Conservation (phyloP, 2,113 vertebrate species). For the Gila orcuttii region DNA sequence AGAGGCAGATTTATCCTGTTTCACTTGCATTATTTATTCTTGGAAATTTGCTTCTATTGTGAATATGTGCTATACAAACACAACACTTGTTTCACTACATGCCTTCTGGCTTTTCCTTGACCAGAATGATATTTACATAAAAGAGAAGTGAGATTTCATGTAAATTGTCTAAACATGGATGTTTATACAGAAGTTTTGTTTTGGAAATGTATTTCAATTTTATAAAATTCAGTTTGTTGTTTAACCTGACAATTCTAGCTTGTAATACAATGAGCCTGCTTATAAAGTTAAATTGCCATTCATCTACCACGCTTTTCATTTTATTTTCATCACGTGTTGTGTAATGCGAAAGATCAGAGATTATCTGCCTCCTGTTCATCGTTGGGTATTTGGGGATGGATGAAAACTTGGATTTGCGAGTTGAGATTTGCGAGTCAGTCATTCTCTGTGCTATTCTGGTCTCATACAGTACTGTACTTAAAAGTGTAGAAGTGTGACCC, state of each 20-base stretch:
- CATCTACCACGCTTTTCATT: not conserved
- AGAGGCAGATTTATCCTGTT: constrained; percentile 2
- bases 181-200: not conserved
- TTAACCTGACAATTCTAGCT: not conserved
- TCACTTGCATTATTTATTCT: not conserved
- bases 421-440: not conserved
- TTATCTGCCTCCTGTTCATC: not conserved
- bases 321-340: not conserved
- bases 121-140: not conserved
- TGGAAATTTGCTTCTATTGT: not conserved
- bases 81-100: not conserved
- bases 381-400: not conserved
- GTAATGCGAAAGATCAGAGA: not conserved
- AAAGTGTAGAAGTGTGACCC: no score
- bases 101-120: not conserved
- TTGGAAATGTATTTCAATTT: not conserved
- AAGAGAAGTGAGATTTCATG: not conserved
- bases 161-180: not conserved
- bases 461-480: not conserved
- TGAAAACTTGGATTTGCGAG: not conserved
- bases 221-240: not conserved
- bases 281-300: not conserved
- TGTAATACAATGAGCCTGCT: not conserved
- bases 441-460: not conserved
- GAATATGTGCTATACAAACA: not conserved